phyloP scores from a whole-genome alignment of 2,113 vertebrate genomes.

The Ameiurus melas region DNA sequence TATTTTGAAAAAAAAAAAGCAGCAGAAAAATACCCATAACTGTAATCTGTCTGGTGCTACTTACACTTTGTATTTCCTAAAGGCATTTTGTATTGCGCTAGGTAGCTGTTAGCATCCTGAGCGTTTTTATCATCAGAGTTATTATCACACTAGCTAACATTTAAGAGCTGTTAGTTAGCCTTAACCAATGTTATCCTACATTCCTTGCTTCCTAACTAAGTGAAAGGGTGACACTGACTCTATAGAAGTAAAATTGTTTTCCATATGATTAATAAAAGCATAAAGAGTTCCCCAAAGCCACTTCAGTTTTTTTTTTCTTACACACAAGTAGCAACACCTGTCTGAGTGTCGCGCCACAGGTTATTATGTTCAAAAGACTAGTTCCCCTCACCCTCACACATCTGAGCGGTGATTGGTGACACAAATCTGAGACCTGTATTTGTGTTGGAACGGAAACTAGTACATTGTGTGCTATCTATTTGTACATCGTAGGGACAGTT shows the following conservation, averaged over 20 bases:
- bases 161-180: not conserved
- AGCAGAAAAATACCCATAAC: no score
- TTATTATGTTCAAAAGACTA: slow-evolving; percentile 31
- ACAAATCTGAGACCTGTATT: not conserved
- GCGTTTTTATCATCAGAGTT: no score
- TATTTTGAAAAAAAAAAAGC: no score
- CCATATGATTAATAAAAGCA: not conserved
- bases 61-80: not conserved
- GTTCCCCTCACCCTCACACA: not conserved
- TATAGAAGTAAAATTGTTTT: not conserved
- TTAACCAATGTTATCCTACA: not conserved
- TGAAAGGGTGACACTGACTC: not conserved
- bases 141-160: not conserved
- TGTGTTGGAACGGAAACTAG: not conserved
- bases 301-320: not conserved
- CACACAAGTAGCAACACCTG: slow-evolving; percentile 3
- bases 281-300: not conserved
- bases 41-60: not conserved
- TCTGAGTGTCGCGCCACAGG: slow-evolving; percentile 7
- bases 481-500: not conserved
- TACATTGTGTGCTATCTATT: not conserved
- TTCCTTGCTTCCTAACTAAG: not conserved
- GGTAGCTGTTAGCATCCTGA: no score
- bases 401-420: not conserved
- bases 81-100: not conserved